These are phyloP conservation scores for Marisa cornuarietis DNA, from an alignment of 1,140 invertebrate genomes.

Conservation along the genomic window DNA sequence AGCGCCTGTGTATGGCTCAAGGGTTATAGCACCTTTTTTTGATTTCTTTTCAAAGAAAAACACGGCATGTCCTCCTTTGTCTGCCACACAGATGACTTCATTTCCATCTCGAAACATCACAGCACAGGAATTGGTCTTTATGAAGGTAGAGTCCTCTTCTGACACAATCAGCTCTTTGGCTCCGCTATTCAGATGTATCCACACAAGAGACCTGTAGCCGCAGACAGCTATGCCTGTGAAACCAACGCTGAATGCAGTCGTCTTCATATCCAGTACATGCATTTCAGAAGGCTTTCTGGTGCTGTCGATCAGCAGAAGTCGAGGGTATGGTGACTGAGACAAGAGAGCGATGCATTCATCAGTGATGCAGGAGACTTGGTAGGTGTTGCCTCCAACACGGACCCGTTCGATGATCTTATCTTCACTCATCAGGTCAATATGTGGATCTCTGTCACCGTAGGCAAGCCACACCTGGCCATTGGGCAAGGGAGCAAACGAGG, in stretches of 20 bases:
- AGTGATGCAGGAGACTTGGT: not conserved
- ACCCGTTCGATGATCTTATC: not conserved
- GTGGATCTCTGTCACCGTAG: constrained; percentile 13
- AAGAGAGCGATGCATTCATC: not conserved
- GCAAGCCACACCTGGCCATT: constrained; percentile 16
- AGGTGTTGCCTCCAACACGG: constrained; percentile 8
- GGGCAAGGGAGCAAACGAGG: not conserved
- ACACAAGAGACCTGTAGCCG: constrained; percentile 4
- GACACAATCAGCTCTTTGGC: constrained; percentile 8
- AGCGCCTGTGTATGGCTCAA: constrained; percentile 13
- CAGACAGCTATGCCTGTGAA: constrained; percentile 11
- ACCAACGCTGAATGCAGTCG: constrained; percentile 1
- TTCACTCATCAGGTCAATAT: constrained; percentile 9
- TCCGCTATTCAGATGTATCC: constrained; percentile 13
- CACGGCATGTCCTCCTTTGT: constrained; percentile 41
- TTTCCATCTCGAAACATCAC: constrained; percentile 7
- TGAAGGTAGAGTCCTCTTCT: constrained; percentile 9
- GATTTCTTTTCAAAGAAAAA: constrained; percentile 39
- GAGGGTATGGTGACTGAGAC: constrained; percentile 1
- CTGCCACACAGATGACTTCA: constrained; percentile 28
- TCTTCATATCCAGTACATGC: not conserved
- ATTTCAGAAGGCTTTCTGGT: not conserved
- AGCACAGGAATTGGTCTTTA: constrained; percentile 5
- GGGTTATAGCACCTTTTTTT: constrained; percentile 26
- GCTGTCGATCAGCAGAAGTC: not conserved